Evolutionary conservation across 2,888 invertebrate genomes (phyloP).

Genomic region (Netelia fuscicornis): DNA sequence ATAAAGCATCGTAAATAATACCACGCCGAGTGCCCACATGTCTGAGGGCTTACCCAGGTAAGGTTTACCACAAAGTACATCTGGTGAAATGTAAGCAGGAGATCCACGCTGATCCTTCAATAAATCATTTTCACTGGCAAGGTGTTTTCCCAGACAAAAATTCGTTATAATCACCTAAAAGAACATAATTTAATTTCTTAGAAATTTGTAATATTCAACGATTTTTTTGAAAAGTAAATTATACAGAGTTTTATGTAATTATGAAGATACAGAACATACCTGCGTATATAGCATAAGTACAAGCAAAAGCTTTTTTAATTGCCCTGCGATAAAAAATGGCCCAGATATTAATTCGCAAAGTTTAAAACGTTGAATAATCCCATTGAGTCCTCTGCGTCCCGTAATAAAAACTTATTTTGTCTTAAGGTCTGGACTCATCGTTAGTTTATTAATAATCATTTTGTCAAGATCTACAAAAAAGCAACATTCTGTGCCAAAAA

Average conservation of each 20-base stretch:
- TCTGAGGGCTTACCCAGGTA: conserved; percentile 93
- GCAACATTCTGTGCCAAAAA: neutral
- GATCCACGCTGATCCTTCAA: conserved; percentile 92
- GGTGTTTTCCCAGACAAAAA: conserved; percentile 91
- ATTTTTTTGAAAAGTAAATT: neutral
- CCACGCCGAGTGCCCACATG: conserved; percentile 94
- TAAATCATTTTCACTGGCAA: conserved; percentile 90
- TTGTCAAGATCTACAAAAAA: too few species aligned
- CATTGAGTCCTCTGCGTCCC: too few species aligned
- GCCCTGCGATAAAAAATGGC: too few species aligned
- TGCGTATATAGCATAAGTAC: too few species aligned
- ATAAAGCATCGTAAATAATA: conserved; percentile 92
- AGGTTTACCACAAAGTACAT: conserved; percentile 91
- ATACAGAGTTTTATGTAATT: neutral
- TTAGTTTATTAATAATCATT: too few species aligned
- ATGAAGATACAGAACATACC: neutral
- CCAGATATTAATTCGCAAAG: too few species aligned
- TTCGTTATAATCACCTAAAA: conserved; percentile 89
- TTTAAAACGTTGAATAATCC: too few species aligned
- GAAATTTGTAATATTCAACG: neutral
- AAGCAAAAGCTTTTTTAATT: too few species aligned
- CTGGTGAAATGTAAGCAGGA: conserved; percentile 93
- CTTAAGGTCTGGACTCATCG: too few species aligned
- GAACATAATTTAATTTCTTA: neutral
- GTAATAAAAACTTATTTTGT: too few species aligned